These are phyloP conservation scores for Ennomos erosarius DNA, from an alignment of 2,888 invertebrate genomes.

Conservation along the genomic window DNA sequence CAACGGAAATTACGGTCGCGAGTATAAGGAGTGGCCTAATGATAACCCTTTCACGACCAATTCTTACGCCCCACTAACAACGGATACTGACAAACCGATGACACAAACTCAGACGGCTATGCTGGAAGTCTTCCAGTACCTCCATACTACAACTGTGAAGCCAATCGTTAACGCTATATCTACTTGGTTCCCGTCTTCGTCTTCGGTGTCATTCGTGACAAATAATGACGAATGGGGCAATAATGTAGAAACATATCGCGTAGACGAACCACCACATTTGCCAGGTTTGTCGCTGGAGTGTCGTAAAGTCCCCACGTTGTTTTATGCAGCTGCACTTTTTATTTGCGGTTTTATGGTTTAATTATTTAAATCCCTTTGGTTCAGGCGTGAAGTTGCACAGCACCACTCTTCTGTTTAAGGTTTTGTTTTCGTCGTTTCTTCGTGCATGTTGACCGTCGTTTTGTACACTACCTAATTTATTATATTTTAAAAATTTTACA, in stretches of 20 bases:
- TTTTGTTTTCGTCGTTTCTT: conserved; percentile 42
- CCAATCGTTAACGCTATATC: conserved; percentile 74
- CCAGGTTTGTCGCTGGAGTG: conserved; percentile 84
- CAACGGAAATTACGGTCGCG: conserved; percentile 70
- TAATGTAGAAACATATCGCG: conserved; percentile 80
- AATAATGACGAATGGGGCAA: conserved; percentile 80
- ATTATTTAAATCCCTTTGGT: conserved; percentile 27
- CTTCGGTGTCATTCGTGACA: conserved; percentile 65
- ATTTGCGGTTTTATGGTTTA: conserved; percentile 56
- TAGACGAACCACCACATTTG: conserved; percentile 82
- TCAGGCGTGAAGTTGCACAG: conserved; percentile 33
- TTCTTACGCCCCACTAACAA: conserved; percentile 73
- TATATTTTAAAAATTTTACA: conserved; percentile 8
- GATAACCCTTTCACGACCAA: conserved; percentile 82
- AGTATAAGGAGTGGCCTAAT: conserved; percentile 78
- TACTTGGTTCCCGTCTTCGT: conserved; percentile 51
- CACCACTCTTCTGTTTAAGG: conserved; percentile 24
- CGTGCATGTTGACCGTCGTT: conserved; percentile 45
- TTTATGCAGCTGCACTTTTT: conserved; percentile 74
- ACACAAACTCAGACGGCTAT: conserved; percentile 81
- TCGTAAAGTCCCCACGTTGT: conserved; percentile 68
- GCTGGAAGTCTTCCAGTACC: conserved; percentile 82
- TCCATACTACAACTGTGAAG: conserved; percentile 79
- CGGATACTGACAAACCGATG: conserved; percentile 72
- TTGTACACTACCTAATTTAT: background rate